Evolutionary conservation across 2,113 vertebrate genomes (phyloP), one percentile per base, ranked within the genome.

Genomic region (Gila orcuttii): DNA sequence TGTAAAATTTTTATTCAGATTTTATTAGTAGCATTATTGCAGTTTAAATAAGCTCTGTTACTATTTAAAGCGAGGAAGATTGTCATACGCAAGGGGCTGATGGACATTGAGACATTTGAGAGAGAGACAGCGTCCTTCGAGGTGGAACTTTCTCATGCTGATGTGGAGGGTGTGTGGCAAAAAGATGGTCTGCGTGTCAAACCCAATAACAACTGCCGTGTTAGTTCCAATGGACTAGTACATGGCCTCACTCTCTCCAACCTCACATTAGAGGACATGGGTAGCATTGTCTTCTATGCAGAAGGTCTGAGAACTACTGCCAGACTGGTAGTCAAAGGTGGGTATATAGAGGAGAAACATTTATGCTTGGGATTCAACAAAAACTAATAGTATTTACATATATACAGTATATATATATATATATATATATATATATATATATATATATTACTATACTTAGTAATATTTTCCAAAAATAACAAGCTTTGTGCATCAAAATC

Each of bases 141-240:
- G 83, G 94, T 99, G 91, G 95, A 97, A 92, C 91, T 99, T 47
- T 98, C 97, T 42, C 98, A 98, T 84, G 85, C 94, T 0, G 93
- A 94, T 0, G 96, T 99, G 86, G 90, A 93, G 0, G 97, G 97
- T 2, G 91, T 95, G 13, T 99, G 98, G 98, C 96, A 96, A 6
- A 95, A 95, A 80, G 97, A 97, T 0, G 97, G 97, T 47, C 93
- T 99, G 88, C 95, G 95, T 0, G 92, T 99, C 86, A 97, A 97
- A 88, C 95, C 96, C 0, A 95, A 94, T 68, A 87, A 93, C 83
- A 94, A 88, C 4, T 96, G 95, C 85, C 90, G 92, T 59, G 93
- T 99, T 86, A 96, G 95, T 0, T 11, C 92, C 7, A 94, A 88
- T 0, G 97, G 96, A 47, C 94, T 28, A 0, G 31, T 93, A 6